Percentiles rank a stretch among this genome's conserved stretches.
Conservation (phyloP, 2,797 vertebrate species). For the Triplophysa bombifrons region DNA sequence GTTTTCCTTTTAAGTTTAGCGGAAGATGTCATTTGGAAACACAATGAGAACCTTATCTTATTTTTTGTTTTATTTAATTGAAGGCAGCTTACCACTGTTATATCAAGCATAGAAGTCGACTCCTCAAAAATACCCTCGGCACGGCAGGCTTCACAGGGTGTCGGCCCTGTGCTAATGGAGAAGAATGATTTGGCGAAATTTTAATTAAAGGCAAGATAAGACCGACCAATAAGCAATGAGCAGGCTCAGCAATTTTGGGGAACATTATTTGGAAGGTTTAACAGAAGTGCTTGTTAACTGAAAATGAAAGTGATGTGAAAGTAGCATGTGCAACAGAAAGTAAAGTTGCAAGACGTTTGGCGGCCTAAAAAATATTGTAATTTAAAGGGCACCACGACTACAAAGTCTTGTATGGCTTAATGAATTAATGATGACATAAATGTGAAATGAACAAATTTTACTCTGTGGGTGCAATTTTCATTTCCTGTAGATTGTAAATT, state of each 20-base stretch:
- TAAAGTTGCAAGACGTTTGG: conserved; percentile 1
- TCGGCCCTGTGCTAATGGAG: conserved; percentile 84
- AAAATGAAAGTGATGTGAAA: conserved; percentile 13
- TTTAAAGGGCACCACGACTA: no score
- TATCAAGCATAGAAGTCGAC: conserved; percentile 86
- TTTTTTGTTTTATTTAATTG: background rate
- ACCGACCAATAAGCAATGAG: background rate
- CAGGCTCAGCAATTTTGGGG: background rate
- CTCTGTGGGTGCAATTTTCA: no score
- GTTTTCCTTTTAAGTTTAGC: background rate
- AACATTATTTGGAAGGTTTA: background rate
- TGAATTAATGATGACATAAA: no score
- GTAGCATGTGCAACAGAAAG: conserved; percentile 4
- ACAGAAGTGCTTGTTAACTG: conserved; percentile 3
- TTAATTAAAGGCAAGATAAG: background rate
- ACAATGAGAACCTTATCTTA: background rate
- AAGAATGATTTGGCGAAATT: conserved; percentile 14
- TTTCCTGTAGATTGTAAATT: no score
- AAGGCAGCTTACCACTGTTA: conserved; percentile 78
- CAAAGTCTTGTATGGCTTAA: no score
- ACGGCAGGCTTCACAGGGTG: conserved; percentile 90
- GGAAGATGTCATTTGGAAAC: background rate
- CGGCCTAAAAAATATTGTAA: no score
- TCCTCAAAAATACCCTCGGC: conserved; percentile 96
- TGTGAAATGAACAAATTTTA: no score